phyloP scores from a whole-genome alignment of 2,888 invertebrate genomes.

The Aproaerema taeniolella region DNA sequence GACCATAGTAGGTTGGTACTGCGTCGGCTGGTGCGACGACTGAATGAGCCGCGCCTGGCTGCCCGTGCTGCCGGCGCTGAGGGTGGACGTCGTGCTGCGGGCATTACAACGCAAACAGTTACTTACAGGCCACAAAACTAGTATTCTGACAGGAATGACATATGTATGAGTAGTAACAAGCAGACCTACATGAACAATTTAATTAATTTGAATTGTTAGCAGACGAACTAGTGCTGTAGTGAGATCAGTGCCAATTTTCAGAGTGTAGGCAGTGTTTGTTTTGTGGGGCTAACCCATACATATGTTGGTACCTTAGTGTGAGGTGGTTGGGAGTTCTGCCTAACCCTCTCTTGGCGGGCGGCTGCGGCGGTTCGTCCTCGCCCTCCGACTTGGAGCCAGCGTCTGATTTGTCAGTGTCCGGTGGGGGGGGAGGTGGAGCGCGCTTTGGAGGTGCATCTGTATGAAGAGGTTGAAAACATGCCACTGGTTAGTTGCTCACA shows the following conservation, averaged over 20 bases:
- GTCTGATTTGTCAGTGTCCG: constrained; percentile 70
- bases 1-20: constrained; percentile 91
- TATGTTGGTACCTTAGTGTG: constrained; percentile 83
- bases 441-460: too few relatives aligned
- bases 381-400: constrained; percentile 91
- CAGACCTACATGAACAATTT: constrained; percentile 41
- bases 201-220: constrained; percentile 26
- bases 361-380: constrained; percentile 85
- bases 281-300: constrained; percentile 50
- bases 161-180: constrained; percentile 62
- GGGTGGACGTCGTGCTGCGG: constrained; percentile 93
- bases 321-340: constrained; percentile 96
- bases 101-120: not conserved
- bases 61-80: constrained; percentile 95
- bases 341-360: constrained; percentile 81
- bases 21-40: constrained; percentile 94
- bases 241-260: constrained; percentile 28
- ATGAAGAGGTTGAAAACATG: constrained; percentile 11
- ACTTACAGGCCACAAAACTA: too few relatives aligned
- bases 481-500: too few relatives aligned
- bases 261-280: constrained; percentile 40
- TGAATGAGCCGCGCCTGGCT: constrained; percentile 95
- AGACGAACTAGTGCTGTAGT: constrained; percentile 22
- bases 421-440: constrained; percentile 47
- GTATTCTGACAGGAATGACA: constrained; percentile 34